Evolutionary conservation across 2,797 vertebrate genomes (phyloP).

Genomic region (Pampus argenteus): DNA sequence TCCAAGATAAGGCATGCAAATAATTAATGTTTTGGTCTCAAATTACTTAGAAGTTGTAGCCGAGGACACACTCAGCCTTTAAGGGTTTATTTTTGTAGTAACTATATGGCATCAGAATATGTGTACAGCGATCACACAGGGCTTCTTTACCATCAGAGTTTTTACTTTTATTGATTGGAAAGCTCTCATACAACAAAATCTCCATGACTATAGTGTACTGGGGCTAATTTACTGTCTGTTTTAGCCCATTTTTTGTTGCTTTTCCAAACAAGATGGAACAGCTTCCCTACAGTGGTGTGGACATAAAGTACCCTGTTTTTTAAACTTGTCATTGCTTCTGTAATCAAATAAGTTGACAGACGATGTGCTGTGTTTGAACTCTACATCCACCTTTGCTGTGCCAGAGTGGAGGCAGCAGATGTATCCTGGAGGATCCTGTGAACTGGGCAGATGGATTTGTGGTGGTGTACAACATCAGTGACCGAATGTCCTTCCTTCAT

Average conservation of each 20-base stretch:
- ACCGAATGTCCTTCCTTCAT: constrained; percentile 67
- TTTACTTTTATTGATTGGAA: constrained; percentile 12
- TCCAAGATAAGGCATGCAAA: neutral
- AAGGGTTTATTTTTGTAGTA: neutral
- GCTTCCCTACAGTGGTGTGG: neutral
- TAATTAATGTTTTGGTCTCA: neutral
- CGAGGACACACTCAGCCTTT: neutral
- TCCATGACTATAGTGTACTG: constrained; percentile 1
- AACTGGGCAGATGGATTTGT: constrained; percentile 77
- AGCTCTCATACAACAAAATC: neutral
- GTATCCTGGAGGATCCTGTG: constrained; percentile 67
- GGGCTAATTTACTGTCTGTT: constrained; percentile 5
- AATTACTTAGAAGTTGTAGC: constrained; percentile 4
- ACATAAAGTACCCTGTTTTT: neutral
- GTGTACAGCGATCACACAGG: neutral
- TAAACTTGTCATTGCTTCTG: constrained; percentile 9
- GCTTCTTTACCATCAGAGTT: constrained; percentile 6
- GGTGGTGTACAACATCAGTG: constrained; percentile 73
- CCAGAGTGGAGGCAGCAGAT: constrained; percentile 69
- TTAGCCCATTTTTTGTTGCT: neutral
- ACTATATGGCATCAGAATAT: neutral
- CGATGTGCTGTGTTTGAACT: constrained; percentile 19
- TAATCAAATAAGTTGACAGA: constrained; percentile 19
- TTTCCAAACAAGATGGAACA: neutral
- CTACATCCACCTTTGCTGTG: constrained; percentile 22